Evolutionary conservation across 1,140 invertebrate genomes (phyloP).

Genomic region (Lineus longissimus): DNA sequence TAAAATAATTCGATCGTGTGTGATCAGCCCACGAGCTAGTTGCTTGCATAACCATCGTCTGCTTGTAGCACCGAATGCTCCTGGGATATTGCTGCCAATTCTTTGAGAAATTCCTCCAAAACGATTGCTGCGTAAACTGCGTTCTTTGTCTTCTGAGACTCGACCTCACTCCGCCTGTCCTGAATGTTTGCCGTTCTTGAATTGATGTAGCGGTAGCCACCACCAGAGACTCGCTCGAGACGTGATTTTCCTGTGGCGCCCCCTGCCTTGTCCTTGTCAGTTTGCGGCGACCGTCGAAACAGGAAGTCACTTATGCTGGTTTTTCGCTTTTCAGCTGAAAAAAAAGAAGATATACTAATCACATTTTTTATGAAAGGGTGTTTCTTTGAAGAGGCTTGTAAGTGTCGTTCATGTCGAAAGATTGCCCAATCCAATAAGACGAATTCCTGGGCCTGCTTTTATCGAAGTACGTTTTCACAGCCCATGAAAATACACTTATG

Average conservation of each 20-base stretch:
- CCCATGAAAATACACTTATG: too few species aligned
- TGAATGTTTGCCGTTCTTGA: neutral
- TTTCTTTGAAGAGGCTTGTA: too few species aligned
- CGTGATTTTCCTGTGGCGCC: constrained; percentile 13
- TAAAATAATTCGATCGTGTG: too few species aligned
- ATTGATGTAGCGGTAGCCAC: constrained; percentile 41
- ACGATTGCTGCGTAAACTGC: constrained; percentile 80
- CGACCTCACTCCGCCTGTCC: constrained; percentile 13
- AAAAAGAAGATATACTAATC: constrained; percentile 11
- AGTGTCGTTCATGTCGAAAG: too few species aligned
- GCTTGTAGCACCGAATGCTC: constrained; percentile 65
- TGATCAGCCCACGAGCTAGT: too few species aligned
- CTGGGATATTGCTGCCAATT: constrained; percentile 84
- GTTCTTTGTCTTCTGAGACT: constrained; percentile 55
- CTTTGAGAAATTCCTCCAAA: constrained; percentile 89
- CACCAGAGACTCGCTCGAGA: constrained; percentile 13
- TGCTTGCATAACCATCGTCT: constrained; percentile 25
- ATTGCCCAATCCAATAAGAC: too few species aligned
- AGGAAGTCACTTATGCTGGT: constrained; percentile 46
- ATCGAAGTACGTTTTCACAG: too few species aligned
- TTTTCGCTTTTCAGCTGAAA: constrained; percentile 37
- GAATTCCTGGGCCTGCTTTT: too few species aligned
- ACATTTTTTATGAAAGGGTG: too few species aligned
- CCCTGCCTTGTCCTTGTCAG: constrained; percentile 11
- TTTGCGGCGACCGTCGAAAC: constrained; percentile 33